Percentiles rank a stretch among this genome's conserved stretches.
These are phyloP conservation scores for Amaurobius ferox DNA, from an alignment of 2,888 invertebrate genomes.

Conservation along the genomic window DNA sequence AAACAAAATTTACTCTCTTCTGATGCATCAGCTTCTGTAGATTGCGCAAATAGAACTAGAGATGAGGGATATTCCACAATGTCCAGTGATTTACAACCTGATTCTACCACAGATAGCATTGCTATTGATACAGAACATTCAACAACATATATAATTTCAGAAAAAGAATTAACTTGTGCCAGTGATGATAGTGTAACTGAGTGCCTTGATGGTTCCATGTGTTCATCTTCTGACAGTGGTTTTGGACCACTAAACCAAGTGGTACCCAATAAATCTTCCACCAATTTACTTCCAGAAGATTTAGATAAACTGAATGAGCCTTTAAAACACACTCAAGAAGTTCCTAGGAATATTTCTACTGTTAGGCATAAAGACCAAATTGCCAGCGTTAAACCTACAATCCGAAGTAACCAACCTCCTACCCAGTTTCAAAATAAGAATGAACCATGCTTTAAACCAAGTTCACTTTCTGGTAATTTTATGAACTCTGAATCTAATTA, in stretches of 20 bases:
- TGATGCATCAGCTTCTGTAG: constrained; percentile 40
- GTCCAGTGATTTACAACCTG: constrained; percentile 88
- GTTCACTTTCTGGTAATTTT: constrained; percentile 43
- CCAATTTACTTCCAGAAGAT: not conserved
- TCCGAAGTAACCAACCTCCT: constrained; percentile 10
- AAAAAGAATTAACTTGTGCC: constrained; percentile 29
- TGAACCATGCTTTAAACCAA: constrained; percentile 7
- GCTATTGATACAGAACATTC: constrained; percentile 62
- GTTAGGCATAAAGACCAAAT: constrained; percentile 60
- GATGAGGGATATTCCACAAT: constrained; percentile 91
- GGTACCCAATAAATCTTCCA: not conserved
- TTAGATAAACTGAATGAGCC: constrained; percentile 15
- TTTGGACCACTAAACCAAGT: constrained; percentile 62
- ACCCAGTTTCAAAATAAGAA: not conserved
- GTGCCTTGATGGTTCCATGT: constrained; percentile 63
- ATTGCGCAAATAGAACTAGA: constrained; percentile 80
- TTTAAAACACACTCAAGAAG: not conserved
- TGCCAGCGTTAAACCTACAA: constrained; percentile 59
- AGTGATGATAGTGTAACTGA: constrained; percentile 69
- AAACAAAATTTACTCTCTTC: constrained; percentile 46
- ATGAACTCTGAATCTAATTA: not conserved
- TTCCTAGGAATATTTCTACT: constrained; percentile 26
- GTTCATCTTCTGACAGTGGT: constrained; percentile 66
- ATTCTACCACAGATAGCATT: constrained; percentile 75
- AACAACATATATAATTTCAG: constrained; percentile 39